Conservation (phyloP, 2,888 invertebrate species). For the Netelia melanura region DNA sequence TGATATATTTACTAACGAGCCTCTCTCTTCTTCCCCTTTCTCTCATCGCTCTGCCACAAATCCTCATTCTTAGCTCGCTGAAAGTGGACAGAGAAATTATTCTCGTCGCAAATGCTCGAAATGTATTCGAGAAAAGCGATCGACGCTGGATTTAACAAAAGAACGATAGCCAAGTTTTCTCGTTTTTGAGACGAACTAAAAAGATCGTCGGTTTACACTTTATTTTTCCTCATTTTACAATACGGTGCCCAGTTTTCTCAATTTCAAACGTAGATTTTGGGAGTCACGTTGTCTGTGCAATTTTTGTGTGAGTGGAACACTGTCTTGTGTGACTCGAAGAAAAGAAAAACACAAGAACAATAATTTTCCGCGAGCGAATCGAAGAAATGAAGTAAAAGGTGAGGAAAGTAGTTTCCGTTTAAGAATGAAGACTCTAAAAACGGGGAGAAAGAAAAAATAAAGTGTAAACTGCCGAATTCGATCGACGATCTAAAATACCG, state of each 20-base stretch:
- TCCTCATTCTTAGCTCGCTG: background rate
- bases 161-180: background rate
- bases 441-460: background rate
- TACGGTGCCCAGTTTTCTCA: background rate
- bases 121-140: background rate
- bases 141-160: constrained; percentile 1
- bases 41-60: too few species aligned
- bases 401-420: too few species aligned
- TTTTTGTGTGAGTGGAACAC: too few species aligned
- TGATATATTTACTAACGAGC: too few species aligned
- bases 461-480: constrained; percentile 2
- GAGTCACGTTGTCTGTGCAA: too few species aligned
- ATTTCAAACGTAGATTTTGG: background rate
- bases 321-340: background rate
- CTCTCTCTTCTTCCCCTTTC: too few species aligned
- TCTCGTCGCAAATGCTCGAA: too few species aligned
- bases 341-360: background rate
- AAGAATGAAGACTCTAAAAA: too few species aligned
- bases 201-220: constrained; percentile 24
- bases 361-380: too few species aligned
- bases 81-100: too few species aligned
- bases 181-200: constrained; percentile 12
- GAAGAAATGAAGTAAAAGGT: too few species aligned
- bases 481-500: background rate
- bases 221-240: constrained; percentile 17